Evolutionary conservation across 2,797 vertebrate genomes (phyloP).

Genomic region (Mallotus villosus): DNA sequence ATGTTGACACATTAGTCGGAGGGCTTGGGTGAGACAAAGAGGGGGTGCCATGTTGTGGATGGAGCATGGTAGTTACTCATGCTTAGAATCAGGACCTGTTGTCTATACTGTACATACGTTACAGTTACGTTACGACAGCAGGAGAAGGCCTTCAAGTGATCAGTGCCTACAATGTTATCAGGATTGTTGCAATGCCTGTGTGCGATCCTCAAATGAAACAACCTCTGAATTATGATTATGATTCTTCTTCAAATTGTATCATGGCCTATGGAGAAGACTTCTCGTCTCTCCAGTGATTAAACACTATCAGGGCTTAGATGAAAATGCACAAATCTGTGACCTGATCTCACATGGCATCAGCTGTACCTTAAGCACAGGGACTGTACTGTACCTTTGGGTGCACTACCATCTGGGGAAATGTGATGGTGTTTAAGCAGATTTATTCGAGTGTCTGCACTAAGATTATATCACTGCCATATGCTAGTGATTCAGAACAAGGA

Average conservation of each 20-base stretch:
- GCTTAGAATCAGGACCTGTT: not conserved
- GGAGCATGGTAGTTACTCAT: not conserved
- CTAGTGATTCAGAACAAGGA: slow-evolving; percentile 22
- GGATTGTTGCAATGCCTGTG: too few species aligned
- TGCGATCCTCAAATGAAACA: too few species aligned
- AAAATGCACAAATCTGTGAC: slow-evolving; percentile 12
- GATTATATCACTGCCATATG: slow-evolving; percentile 61
- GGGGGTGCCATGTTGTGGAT: slow-evolving; percentile 25
- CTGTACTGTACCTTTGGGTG: slow-evolving; percentile 14
- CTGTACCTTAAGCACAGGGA: not conserved
- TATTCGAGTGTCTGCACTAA: slow-evolving; percentile 51
- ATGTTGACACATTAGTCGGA: not conserved
- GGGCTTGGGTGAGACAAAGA: slow-evolving; percentile 29
- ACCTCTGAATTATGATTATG: too few species aligned
- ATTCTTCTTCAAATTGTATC: not conserved
- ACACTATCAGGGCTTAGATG: not conserved
- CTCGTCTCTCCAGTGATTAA: not conserved
- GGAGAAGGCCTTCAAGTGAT: too few species aligned
- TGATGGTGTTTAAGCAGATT: slow-evolving; percentile 48
- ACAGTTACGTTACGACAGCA: not conserved
- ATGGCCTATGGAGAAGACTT: not conserved
- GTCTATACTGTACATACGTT: not conserved
- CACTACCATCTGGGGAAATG: slow-evolving; percentile 33
- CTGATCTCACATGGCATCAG: slow-evolving; percentile 31
- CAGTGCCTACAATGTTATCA: too few species aligned